Conservation (phyloP, 2,113 vertebrate genomes). For the Bufo gargarizans region DNA sequence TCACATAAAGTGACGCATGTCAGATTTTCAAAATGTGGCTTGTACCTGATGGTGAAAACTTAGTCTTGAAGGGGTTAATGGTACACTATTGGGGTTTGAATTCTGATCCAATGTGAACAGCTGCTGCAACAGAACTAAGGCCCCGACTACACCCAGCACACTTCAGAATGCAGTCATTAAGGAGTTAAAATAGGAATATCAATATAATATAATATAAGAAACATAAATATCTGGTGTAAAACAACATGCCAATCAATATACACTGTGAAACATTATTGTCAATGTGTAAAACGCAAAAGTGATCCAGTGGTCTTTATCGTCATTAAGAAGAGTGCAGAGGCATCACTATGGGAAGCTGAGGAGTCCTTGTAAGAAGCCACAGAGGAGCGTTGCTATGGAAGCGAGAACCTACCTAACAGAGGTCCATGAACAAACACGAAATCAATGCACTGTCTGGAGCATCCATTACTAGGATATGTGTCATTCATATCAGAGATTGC, state of each 20-base stretch:
- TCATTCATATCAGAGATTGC: conserved; percentile 19
- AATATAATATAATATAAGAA: neutral
- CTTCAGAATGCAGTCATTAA: neutral
- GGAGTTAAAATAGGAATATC: neutral
- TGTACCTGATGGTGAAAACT: too few relatives aligned
- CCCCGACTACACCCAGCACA: neutral
- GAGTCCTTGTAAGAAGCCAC: conserved; percentile 68
- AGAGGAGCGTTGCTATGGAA: conserved; percentile 72
- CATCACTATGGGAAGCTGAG: conserved; percentile 64
- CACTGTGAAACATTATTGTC: neutral
- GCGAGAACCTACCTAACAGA: conserved; percentile 64
- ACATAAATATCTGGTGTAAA: neutral
- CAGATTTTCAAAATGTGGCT: too few relatives aligned
- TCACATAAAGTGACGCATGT: too few relatives aligned
- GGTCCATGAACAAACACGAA: conserved; percentile 62
- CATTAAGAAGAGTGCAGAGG: conserved; percentile 64
- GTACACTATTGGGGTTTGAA: too few relatives aligned
- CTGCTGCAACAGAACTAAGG: too few relatives aligned
- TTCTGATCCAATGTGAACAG: too few relatives aligned
- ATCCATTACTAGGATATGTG: conserved; percentile 48
- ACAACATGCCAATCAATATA: neutral
- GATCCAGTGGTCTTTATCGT: conserved; percentile 66
- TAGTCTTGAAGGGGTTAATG: too few relatives aligned
- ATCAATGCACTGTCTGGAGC: conserved; percentile 58
- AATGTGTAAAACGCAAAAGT: conserved; percentile 65